Percentiles rank a stretch among this genome's conserved stretches.
Evolutionary conservation across 2,797 vertebrate genomes (phyloP).

Genomic region (Halcyon leucocephala): DNA sequence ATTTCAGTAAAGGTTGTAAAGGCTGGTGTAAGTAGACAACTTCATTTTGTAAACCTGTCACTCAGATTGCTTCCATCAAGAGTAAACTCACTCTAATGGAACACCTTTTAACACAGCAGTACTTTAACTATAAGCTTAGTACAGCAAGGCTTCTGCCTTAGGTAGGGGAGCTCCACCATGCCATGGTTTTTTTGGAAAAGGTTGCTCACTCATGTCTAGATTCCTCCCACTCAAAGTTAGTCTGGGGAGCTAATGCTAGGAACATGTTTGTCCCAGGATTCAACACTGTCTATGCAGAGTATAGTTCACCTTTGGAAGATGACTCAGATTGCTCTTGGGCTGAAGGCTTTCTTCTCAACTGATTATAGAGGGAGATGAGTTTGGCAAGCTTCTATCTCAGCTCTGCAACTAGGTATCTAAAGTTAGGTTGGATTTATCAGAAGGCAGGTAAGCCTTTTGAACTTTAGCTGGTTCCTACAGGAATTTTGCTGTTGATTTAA

Average conservation of each 20-base stretch:
- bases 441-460: neutral
- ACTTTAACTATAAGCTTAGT: neutral
- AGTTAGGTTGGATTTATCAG: neutral
- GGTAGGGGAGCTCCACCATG: rapidly evolving
- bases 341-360: neutral
- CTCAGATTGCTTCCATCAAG: neutral
- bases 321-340: rapidly evolving
- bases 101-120: neutral
- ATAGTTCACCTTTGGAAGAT: neutral
- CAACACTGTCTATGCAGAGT: rapidly evolving
- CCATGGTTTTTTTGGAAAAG: neutral
- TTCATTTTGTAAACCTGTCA: constrained; percentile 32
- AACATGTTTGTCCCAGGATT: neutral
- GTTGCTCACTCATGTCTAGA: too few species aligned
- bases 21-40: neutral
- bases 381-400: neutral
- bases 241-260: neutral
- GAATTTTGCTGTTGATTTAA: neutral
- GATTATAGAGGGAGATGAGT: neutral
- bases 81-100: neutral
- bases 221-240: neutral
- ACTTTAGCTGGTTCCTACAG: neutral
- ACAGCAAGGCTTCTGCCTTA: neutral
- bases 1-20: constrained; percentile 31
- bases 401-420: neutral